Base-by-base conservation (phyloP, 2,113 vertebrate genomes). In the Perognathus longimembris region DNA sequence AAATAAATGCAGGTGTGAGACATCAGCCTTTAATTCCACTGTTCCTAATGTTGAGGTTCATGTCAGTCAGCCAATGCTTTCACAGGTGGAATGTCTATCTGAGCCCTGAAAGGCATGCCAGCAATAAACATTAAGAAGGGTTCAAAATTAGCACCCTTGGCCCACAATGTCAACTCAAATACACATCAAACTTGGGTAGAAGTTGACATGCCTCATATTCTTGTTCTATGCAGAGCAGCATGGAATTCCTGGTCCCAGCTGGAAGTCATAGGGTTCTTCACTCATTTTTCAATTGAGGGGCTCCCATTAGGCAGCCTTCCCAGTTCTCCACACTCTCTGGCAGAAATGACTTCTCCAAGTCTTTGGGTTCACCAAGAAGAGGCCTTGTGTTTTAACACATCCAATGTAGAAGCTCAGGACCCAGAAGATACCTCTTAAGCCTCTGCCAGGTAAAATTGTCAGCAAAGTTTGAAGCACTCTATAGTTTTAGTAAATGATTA, bases 201-300 rank as follows among this genome's bases (percentile, higher is more conserved):
- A 3, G 18, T 66, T 54, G 36, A 42, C 21, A 93, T 90, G 64
- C 54, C 78, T 69, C 57, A 67, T 28, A 50, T 42, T 38, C 14
- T 34, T 71, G 45, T 96, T 95, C 94, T 69, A 91, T 89, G 91
- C 40, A 0, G 32, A 85, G 90, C 92, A 95, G 40, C 1, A 8
- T 73, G 79, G 93, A 97, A 97, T 97, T 97, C 95, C 97, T 34
- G 93, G 95, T 88, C 91, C 89, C 96, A 98, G 96, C 91, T 98
- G 94, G 96, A 97, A 96, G 90, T 93, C 94, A 94, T 21, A 80
- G 94, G 92, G 9, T 64, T 92, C 94, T 97, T 97, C 95, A 97
- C 96, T 97, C 75, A 94, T 97, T 98, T 54, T 95, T 95, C 90
- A 88, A 74, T 95, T 89, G 82, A 88, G 93, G 94, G 79, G 32